Base-by-base conservation (phyloP, 2,797 vertebrate species). In the Gouania willdenowi region DNA sequence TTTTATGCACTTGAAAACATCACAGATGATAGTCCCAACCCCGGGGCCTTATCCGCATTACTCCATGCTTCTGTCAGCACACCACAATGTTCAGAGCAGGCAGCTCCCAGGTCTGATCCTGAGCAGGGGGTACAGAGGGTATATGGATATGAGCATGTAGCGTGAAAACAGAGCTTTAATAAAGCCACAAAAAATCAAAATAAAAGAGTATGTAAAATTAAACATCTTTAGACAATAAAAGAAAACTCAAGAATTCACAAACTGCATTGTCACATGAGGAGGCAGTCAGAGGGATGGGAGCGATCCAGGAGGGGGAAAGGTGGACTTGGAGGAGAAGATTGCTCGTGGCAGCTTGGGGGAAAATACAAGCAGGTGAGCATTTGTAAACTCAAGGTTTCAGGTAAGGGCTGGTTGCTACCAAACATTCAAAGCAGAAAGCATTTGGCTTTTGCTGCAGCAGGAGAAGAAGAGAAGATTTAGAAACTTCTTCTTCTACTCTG, bases 341-440 rank as follows among this genome's bases (percentile, higher is more conserved):
- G 56, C 50, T 77, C 21, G 56, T 76, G 50, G 70, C 42, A 71
- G 75, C 70, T 63, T 66, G 40, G 65, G n/a, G 81, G 57, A 48
- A 63, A 76, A 66, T 79, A 84, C 74, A 82, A 81, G 79, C 57
- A 76, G 76, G 76, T 66, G 66, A 66, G 67, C 28, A 56, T 51
- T 62, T 73, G 78, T 76, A 79, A 85, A 82, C 73, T 71, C 63
- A 72, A 73, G 71, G 79, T 74, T 73, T 77, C 51, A 70, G 83
- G 65, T 75, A 77, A 79, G 60, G 60, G 63, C 47, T 73, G 71
- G 73, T 85, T 79, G 70, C 74, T 85, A 86, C 79, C 75, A 83
- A 84, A 87, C 85, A 90, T 84, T 90, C 85, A 87, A 73, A 88
- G 83, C 85, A 85, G 66, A 84, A 85, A 81, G 73, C 80, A 34